A percentile compares a stretch with the other conserved stretches of the same genome.
phyloP scores from a whole-genome alignment of 1,140 invertebrate species.

The Drosophila watanabei region DNA sequence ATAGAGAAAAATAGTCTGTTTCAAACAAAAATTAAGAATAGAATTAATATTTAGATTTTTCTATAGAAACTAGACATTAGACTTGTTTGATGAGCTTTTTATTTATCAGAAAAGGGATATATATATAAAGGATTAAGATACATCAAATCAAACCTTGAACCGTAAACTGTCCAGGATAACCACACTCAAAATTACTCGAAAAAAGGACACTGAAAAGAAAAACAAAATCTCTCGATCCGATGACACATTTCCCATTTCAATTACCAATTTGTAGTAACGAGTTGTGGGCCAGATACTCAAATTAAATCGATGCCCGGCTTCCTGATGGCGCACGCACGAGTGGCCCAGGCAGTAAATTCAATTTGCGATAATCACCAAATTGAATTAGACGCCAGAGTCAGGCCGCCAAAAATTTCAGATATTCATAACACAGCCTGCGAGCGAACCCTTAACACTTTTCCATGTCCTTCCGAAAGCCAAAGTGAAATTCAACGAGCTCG shows the following conservation, averaged over 20 bases:
- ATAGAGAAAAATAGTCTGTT: no score
- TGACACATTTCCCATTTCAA: slow-evolving; percentile 30
- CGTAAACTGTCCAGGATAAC: neutral
- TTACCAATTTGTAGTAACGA: slow-evolving; percentile 32
- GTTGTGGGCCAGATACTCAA: slow-evolving; percentile 32
- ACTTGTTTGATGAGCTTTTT: neutral
- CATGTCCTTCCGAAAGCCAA: slow-evolving; percentile 58
- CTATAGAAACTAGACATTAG: no score
- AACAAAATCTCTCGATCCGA: neutral
- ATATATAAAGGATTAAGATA: neutral
- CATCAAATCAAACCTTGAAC: neutral
- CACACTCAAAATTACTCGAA: neutral
- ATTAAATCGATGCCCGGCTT: slow-evolving; percentile 42
- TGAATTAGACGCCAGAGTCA: slow-evolving; percentile 68
- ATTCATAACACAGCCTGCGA: slow-evolving; percentile 66
- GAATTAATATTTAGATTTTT: no score
- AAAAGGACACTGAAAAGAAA: neutral
- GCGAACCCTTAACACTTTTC: slow-evolving; percentile 63
- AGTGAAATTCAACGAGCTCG: slow-evolving; percentile 78
- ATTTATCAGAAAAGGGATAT: no score
- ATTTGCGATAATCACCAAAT: slow-evolving; percentile 79
- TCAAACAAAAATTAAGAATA: no score
- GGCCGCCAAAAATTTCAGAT: slow-evolving; percentile 68
- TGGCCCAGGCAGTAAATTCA: slow-evolving; percentile 58
- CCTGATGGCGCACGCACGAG: slow-evolving; percentile 56